Evolutionary conservation across 1,140 invertebrate species (phyloP).

Genomic region (Drosophila fuyamai): DNA sequence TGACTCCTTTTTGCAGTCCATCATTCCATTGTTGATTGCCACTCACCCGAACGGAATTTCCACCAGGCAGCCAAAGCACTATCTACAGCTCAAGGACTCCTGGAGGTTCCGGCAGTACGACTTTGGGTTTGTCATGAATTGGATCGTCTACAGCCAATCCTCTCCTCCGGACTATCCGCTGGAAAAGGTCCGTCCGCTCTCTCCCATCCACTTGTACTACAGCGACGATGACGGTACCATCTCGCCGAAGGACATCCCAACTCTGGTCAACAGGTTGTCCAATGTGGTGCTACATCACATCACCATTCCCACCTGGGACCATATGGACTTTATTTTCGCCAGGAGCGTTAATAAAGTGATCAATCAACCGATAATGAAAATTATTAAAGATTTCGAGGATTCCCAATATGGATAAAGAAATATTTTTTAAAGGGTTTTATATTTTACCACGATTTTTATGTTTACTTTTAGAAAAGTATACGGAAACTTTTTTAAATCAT

Average conservation of each 20-base stretch:
- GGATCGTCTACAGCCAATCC: conserved; percentile 73
- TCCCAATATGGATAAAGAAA: not conserved
- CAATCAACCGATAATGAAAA: conserved; percentile 78
- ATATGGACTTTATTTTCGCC: conserved; percentile 84
- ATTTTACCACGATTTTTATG: no score
- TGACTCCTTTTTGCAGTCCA: conserved; percentile 84
- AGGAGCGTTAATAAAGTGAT: conserved; percentile 80
- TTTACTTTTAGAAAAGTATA: no score
- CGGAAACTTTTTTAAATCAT: no score
- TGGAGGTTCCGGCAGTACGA: conserved; percentile 83
- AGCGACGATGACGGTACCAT: conserved; percentile 86
- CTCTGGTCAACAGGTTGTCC: not conserved
- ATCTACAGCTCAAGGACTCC: conserved; percentile 86
- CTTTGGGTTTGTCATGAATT: conserved; percentile 75
- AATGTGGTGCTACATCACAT: conserved; percentile 4
- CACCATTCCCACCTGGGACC: not conserved
- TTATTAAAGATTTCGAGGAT: conserved; percentile 81
- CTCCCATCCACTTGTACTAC: conserved; percentile 88
- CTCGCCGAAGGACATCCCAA: not conserved
- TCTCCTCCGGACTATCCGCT: conserved; percentile 87
- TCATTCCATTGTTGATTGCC: conserved; percentile 88
- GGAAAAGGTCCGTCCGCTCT: conserved; percentile 84
- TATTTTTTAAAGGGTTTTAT: no score
- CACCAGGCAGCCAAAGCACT: conserved; percentile 89
- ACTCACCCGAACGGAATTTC: conserved; percentile 91